phyloP scores from a whole-genome alignment of 2,113 vertebrate genomes.

The Paracanthobrama guichenoti region DNA sequence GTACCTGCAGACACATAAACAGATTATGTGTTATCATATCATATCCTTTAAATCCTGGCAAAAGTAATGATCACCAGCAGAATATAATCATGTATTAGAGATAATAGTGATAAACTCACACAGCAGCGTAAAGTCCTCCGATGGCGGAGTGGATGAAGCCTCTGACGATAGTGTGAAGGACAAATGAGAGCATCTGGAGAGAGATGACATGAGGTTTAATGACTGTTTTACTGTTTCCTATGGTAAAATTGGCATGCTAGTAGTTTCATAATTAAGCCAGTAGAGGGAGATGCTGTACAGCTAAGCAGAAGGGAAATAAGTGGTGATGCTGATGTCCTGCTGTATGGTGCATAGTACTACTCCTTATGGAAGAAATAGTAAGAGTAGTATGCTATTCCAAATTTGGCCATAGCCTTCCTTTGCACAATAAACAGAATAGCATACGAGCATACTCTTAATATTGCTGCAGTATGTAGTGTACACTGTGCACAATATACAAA shows the following conservation, averaged over 20 bases:
- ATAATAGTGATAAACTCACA: slow-evolving; percentile 81
- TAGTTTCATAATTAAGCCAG: background rate
- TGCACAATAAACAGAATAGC: background rate
- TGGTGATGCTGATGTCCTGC: too few species aligned
- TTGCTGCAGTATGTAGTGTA: background rate
- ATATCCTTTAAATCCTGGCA: background rate
- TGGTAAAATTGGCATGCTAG: background rate
- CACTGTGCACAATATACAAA: background rate
- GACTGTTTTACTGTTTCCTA: background rate
- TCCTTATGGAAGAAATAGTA: background rate
- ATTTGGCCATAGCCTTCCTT: background rate
- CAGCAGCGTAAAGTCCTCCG: slow-evolving; percentile 94
- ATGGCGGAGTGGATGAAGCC: slow-evolving; percentile 95
- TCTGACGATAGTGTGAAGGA: slow-evolving; percentile 94
- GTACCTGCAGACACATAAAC: slow-evolving; percentile 78
- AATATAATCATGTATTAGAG: background rate
- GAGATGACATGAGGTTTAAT: slow-evolving; percentile 26
- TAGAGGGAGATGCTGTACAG: slow-evolving; percentile 18
- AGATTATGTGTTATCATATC: background rate
- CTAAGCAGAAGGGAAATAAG: background rate
- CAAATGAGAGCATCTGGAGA: slow-evolving; percentile 89
- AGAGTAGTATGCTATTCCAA: background rate
- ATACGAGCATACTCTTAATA: background rate
- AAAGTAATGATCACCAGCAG: background rate
- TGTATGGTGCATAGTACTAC: background rate